Base-by-base conservation (phyloP, 1,140 invertebrate species). In the Colletes latitarsis region DNA sequence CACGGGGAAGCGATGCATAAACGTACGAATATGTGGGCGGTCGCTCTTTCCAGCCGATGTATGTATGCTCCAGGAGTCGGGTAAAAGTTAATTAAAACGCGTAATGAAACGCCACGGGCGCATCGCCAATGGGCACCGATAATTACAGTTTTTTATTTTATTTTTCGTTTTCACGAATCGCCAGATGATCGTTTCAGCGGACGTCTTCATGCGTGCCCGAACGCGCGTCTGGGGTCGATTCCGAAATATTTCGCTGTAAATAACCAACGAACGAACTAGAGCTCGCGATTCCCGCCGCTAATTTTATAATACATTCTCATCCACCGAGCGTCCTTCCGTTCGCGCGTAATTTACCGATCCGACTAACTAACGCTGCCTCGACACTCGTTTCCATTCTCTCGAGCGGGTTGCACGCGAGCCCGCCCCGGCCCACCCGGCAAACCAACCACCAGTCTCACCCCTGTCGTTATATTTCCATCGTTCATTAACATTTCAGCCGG, bases 401-500 rank as follows among this genome's bases (percentile, higher is more conserved):
- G 58, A 52, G 63, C 19, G 30, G 15, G 21, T 21, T 41, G 21
- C 63, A 17, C 10, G 19, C 80, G 19, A 6, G 49, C 10, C 10
- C 49, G 2, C 46, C 8, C 19, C 39, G 1, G 30, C 52, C 52
- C 15, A 0, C 30, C 12, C 17, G 21, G 14, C 15, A 12, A 17
- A 55, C 19, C 57, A 9, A 71, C 43, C 21, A 21, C 57, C 64
- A 14, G 8, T 15, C 69, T 55, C 62, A 30, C 53, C 3, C 21
- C 19, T 43, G 58, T 70, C 78, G 64, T 77, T 74, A 84, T 81
- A 82, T 85, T 84, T 85, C 73, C 84, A 82, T 85, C 68, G 82
- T 76, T 85, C 72, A 85, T 85, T 85, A 85, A 82, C 79, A 72
- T 85, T 84, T 84, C 78, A 74, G 74, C 67, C 82, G 82, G 55